Base-by-base conservation (phyloP, 2,113 vertebrate species). In the Coryphaenoides rupestris region DNA sequence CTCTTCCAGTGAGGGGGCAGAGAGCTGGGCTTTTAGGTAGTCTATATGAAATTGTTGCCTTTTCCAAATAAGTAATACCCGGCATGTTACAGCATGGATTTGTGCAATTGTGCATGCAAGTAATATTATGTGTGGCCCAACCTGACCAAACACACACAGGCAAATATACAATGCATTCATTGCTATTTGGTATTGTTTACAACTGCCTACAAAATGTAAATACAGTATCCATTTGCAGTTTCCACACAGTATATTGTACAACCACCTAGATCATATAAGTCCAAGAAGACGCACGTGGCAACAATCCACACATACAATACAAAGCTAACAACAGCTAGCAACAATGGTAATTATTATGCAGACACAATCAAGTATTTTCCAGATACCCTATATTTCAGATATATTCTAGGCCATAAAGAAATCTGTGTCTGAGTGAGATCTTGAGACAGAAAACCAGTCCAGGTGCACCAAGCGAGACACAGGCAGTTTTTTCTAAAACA, bases 1-100 rank as follows among this genome's bases (percentile, higher is more conserved):
- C 72, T 75, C 69, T 70, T 83, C 69, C 52, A 67, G 81, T 58
- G 72, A 54, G 71, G 77, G 80, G 81, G 73, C 77, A 86, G 85
- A 87, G 75, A 83, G 75, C 81, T 84, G 81, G 53, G 12, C 14
- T 55, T 60, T 66, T 2, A 69, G 69, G 13, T 40, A 40, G 33
- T 26, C 6, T 40, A 40, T 12, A 12, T 40, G 33, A 12, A 12
- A 40, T 40, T 40, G 9, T 40, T 40, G 2, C 13, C 9, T 40
- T 40, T 40, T 40, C 33, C 33, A 40, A 40, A 40, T 40, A 40
- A 40, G 33, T 40, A 12, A 7, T 40, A 40, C 33, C 5, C 33
- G 9, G 33, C 33, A 40, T 40, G 33, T 40, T 40, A 40, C 33
- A 40, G 33, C 33, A 12, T 40, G 33, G 33, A 40, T 40, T 40